These are phyloP conservation scores for Hyperoplus immaculatus DNA, from an alignment of 2,797 vertebrate species.

Conservation along the genomic window DNA sequence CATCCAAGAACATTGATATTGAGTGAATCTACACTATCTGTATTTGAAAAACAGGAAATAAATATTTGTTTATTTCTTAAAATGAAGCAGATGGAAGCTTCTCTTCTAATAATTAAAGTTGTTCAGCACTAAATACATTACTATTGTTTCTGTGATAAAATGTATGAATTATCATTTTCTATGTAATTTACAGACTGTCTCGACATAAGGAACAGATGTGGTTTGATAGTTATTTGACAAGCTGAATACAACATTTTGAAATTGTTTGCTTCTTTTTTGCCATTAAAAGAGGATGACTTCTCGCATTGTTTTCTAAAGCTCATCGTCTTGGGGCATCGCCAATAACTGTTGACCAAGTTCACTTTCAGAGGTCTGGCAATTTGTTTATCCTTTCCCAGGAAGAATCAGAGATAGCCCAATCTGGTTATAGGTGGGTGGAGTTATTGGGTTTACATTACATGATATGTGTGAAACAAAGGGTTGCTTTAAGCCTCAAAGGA, in stretches of 20 bases:
- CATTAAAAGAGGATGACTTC: slow-evolving; percentile 1
- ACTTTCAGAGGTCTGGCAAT: background rate
- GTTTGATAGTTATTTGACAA: slow-evolving; percentile 9
- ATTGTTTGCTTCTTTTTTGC: background rate
- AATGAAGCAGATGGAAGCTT: background rate
- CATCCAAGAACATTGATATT: too few species aligned
- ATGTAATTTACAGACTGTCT: background rate
- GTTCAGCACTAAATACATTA: slow-evolving; percentile 5
- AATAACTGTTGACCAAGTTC: background rate
- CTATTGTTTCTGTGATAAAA: background rate
- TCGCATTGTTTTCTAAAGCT: slow-evolving; percentile 1
- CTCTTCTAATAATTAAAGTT: background rate
- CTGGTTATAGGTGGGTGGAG: background rate
- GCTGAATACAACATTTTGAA: background rate
- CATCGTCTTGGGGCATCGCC: background rate
- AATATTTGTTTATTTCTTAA: background rate
- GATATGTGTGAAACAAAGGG: slow-evolving; percentile 6
- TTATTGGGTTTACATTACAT: background rate
- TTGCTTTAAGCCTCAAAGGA: background rate
- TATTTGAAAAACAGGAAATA: background rate
- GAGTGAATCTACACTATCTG: background rate
- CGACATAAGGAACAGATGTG: background rate
- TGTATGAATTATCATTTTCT: slow-evolving; percentile 9
- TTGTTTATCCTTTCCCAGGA: background rate
- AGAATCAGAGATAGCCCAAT: background rate